phyloP scores from a whole-genome alignment of 2,888 invertebrate species.

The Oxytorus armatus region DNA sequence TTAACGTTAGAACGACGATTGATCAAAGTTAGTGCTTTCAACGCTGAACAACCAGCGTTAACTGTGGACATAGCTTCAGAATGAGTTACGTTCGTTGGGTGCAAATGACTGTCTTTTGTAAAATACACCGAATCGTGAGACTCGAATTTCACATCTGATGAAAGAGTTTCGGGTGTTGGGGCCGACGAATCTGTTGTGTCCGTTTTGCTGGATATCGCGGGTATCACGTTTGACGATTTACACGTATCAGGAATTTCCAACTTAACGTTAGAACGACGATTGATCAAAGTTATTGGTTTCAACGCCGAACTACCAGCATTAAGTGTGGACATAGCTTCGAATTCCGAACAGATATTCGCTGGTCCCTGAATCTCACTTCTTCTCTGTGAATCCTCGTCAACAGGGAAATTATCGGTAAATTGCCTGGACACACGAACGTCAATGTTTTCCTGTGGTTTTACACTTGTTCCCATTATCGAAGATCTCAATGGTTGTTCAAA shows the following conservation, averaged over 20 bases:
- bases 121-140: not conserved
- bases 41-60: not conserved
- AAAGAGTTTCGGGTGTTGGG: not conserved
- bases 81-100: too few relatives aligned
- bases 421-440: not conserved
- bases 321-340: not conserved
- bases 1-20: constrained; percentile 41
- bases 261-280: constrained; percentile 38
- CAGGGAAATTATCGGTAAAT: constrained; percentile 23
- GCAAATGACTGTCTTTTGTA: constrained; percentile 11
- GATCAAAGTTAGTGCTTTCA: not conserved
- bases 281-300: not conserved
- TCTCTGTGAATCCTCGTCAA: not conserved
- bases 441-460: not conserved
- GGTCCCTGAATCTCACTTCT: not conserved
- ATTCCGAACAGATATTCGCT: not conserved
- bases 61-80: not conserved
- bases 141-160: not conserved
- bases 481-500: not conserved
- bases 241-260: constrained; percentile 1
- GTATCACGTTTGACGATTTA: not conserved
- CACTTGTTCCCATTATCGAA: too few relatives aligned
- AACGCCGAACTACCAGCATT: not conserved
- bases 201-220: not conserved
- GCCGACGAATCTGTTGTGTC: constrained; percentile 2